Evolutionary conservation across 2,797 vertebrate genomes (phyloP), one percentile per base, ranked within the genome.

Genomic region (Sardinella longiceps): DNA sequence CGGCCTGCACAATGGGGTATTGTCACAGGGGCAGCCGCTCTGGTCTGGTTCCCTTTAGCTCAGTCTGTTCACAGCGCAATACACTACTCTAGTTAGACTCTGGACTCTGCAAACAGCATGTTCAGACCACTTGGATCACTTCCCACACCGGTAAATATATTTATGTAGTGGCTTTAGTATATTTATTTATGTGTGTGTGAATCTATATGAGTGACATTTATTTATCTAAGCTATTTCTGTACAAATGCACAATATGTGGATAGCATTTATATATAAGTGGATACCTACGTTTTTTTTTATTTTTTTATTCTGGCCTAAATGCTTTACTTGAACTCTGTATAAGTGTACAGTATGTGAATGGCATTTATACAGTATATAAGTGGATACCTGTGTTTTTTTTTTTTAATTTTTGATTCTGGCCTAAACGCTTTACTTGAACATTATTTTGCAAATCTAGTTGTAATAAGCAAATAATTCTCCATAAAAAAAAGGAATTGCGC

Each of bases 1-100:
- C 84, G 84, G 82, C 87, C 88, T 86, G 87, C 83, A 94, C 90
- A 95, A 93, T 91, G 90, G 66, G 88, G 86, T 87, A 88, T 89
- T 94, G 93, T 94, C 37, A 86, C 33, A 81, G 11, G 86, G 11
- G 86, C 87, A 89, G 88, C 66, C 87, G 89, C 88, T 85, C 86
- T 83, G 74, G 33, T 85, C 86, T 83, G 74, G 33, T 45, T 43
- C 81, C 60, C 11, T 83, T 83, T 80, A n/a, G 87, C 84, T 88
- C 84, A n/a, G n/a, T n/a, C n/a, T 25, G 28, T 43, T 45, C 46
- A 53, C 33, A 77, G 48, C 82, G n/a, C n/a, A n/a, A n/a, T n/a
- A n/a, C n/a, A 39, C 33, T n/a, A n/a, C n/a, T 28, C 80, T 14
- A 28, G 4, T 45, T 45, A 51, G 10, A 81, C 60, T 30, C 28